Percentiles rank a stretch among this genome's conserved stretches.
phyloP scores from a whole-genome alignment of 1,140 invertebrate species.

The Drosophila insularis region DNA sequence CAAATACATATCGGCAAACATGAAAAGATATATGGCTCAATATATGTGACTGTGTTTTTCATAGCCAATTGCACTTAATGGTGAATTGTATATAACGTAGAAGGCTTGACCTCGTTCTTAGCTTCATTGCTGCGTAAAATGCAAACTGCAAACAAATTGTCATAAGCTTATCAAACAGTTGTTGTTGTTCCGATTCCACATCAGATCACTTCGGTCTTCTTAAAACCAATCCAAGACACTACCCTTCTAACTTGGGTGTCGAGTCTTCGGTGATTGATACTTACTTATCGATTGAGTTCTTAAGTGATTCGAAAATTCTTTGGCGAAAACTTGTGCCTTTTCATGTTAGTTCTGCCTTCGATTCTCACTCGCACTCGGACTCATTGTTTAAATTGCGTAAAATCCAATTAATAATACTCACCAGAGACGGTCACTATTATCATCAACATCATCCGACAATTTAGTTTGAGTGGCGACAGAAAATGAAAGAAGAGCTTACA shows the following conservation, averaged over 20 bases:
- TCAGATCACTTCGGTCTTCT: too few relatives aligned
- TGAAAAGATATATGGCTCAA: conserved; percentile 46
- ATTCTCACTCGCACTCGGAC: conserved; percentile 37
- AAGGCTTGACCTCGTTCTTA: conserved; percentile 60
- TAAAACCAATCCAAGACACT: too few relatives aligned
- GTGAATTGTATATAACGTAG: conserved; percentile 4
- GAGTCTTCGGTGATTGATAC: too few relatives aligned
- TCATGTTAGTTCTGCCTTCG: not conserved
- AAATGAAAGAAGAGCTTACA: conserved; percentile 51
- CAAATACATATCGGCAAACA: conserved; percentile 50
- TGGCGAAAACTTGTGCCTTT: not conserved
- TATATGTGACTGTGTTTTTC: conserved; percentile 28
- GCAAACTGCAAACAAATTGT: conserved; percentile 57
- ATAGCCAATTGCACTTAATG: conserved; percentile 67
- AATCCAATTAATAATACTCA: conserved; percentile 69
- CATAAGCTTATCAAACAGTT: not conserved
- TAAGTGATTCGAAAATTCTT: not conserved
- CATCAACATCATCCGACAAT: conserved; percentile 18
- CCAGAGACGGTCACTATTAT: not conserved
- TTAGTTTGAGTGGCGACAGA: conserved; percentile 18
- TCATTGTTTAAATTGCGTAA: conserved; percentile 66
- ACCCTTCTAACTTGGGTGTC: too few relatives aligned
- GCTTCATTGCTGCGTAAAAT: conserved; percentile 57
- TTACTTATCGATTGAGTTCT: not conserved
- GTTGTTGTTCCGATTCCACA: too few relatives aligned